These are phyloP conservation scores for Noctua comes DNA, from an alignment of 2,888 invertebrate genomes.

Conservation along the genomic window DNA sequence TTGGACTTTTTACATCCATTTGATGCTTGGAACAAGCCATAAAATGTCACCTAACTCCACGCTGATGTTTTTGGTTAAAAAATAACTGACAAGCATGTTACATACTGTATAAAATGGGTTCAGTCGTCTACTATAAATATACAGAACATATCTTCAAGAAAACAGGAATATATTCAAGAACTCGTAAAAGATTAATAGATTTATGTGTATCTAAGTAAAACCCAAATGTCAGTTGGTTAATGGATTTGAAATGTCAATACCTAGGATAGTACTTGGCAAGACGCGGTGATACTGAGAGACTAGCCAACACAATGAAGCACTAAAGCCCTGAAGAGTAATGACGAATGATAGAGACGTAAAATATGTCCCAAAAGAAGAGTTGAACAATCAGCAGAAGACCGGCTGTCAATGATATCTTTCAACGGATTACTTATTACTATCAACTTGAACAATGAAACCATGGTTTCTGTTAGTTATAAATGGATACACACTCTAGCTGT, in stretches of 20 bases:
- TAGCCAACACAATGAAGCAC: background rate
- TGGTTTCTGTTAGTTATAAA: background rate
- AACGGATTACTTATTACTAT: too few relatives aligned
- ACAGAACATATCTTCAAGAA: background rate
- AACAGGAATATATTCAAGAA: conserved; percentile 12
- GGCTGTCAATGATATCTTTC: too few relatives aligned
- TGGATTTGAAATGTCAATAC: conserved; percentile 43
- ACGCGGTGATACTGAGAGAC: background rate
- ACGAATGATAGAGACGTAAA: background rate
- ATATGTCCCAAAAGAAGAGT: background rate
- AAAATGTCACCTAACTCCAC: conserved; percentile 73
- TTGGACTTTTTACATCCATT: conserved; percentile 61
- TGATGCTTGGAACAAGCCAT: conserved; percentile 72
- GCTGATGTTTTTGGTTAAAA: conserved; percentile 60
- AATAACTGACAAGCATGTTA: conserved; percentile 48
- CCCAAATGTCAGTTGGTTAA: conserved; percentile 23
- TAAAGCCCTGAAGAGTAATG: background rate
- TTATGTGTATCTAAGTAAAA: conserved; percentile 5
- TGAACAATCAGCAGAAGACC: too few relatives aligned
- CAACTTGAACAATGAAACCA: background rate
- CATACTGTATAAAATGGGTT: conserved; percentile 40
- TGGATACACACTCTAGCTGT: background rate
- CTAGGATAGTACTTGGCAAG: conserved; percentile 22
- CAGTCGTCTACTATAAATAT: conserved; percentile 12
- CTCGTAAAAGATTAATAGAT: conserved; percentile 31